Evolutionary conservation across 1,140 invertebrate species (phyloP), one percentile per base, ranked within the genome.

Genomic region (Ostrea denselamellosa): DNA sequence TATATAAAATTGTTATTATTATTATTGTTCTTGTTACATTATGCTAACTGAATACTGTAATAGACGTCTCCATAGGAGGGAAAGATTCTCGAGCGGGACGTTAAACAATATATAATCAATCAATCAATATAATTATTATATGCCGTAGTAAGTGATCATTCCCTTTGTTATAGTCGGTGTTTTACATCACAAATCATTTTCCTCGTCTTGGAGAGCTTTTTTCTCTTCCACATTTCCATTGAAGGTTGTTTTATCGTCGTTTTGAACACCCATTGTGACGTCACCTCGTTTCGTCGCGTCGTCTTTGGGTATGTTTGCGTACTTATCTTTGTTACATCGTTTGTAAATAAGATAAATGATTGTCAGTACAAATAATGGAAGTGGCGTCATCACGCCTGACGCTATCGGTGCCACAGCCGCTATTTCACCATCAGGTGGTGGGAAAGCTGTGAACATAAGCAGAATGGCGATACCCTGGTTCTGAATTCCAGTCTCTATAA

Each of bases 381-480:
- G 92, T 25, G 98, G 98, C 0, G 98, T 99, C 97, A 99, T 98
- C 54, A 98, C 97, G 19, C 98, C 98, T 51, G 97, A 97, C n/a
- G 94, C 93, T 8, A 95, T 91, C 0, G 95, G 93, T 0, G 93
- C 92, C n/a, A 95, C 94, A 9, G 94, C 92, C 2, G 95, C 93
- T 56, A 95, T 86, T 53, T 95, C 95, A 0, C 95, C 94, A 62
- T 95, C 93, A 0, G 95, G 96, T 51, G 93, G 93, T 0, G 94
- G 94, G 71, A 96, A 92, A 7, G 95, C 95, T 28, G 93, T 90
- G 82, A 94, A 90, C 88, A 96, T 90, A 54, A 96, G 87, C n/a
- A 96, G 88, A 83, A 95, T 95, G 0, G 95, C 91, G 52, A 96
- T 91, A 8, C 94, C 95, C 14, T 92, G 92, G 89, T 96, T 96